Base-by-base conservation (phyloP, 2,888 invertebrate species). In the Trimorus sp. region DNA sequence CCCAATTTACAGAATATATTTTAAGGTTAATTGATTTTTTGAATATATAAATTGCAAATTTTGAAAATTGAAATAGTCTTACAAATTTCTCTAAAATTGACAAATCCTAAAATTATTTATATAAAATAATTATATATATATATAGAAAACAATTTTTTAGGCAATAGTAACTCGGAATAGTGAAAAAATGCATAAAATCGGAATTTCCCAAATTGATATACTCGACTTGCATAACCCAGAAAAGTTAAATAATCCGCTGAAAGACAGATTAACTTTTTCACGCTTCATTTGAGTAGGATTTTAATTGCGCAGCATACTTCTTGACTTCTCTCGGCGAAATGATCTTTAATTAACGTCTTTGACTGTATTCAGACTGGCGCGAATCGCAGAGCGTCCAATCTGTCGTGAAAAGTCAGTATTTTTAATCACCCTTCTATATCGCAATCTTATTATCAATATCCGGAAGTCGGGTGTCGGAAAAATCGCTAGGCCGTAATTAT, bases 341-440 rank as follows among this genome's bases (percentile, higher is more conserved):
- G 42, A 70, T 70, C 53, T 54, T 71, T 71, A 62, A 62, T 71
- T 71, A 71, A 71, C 54, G 62, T 62, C 54, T 14, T 53, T 53
- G 36, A 71, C 42, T 62, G 62, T 37, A 45, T 71, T 54, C 53
- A 60, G 16, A 11, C 38, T 70, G 36, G 51, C 12, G 26, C 15
- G n/a, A 60, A 70, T 59, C 42, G 16, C 38, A 42, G 60, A 60
- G 16, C 12, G 49, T 53, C 60, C 60, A 60, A 14, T 70, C 51
- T 15, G 49, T 62, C 11, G 38, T 70, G 37, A 71, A 71, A 71
- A 71, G 16, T 71, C 15, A 71, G 62, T 62, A 62, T 71, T 71
- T 62, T 62, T 54, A 71, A 71, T 71, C 48, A 36, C 45, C 37
- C 53, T 60, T 2, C 26, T 59, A 53, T 51, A 53, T 70, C 70